Conservation (phyloP, 2,888 invertebrate genomes). For the Microctonus aethiopoides region DNA sequence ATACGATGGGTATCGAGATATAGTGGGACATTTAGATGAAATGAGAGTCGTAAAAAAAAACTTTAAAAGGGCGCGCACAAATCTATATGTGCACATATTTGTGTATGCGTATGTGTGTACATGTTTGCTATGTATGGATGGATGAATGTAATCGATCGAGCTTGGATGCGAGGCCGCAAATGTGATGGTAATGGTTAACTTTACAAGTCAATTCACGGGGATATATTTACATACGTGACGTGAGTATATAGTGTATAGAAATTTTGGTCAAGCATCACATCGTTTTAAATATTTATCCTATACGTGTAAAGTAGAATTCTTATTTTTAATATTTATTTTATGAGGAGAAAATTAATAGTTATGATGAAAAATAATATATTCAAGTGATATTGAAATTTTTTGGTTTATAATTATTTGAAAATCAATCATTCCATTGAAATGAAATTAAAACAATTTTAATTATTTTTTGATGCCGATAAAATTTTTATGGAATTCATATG, state of each 20-base stretch:
- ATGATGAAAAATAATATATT: too few species aligned
- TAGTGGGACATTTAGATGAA: neutral
- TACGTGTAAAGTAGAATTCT: neutral
- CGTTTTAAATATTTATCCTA: neutral
- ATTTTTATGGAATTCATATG: too few species aligned
- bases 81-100: neutral
- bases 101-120: neutral
- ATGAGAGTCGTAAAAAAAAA: neutral
- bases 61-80: neutral
- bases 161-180: conserved; percentile 20
- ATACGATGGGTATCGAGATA: neutral
- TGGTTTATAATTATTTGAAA: too few species aligned
- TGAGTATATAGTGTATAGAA: neutral
- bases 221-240: conserved; percentile 1
- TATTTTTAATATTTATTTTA: too few species aligned
- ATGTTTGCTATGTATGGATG: too few species aligned
- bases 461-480: too few species aligned
- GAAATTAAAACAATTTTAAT: too few species aligned
- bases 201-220: conserved; percentile 32
- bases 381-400: too few species aligned
- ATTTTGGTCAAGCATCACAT: conserved; percentile 15
- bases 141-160: conserved; percentile 22
- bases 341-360: too few species aligned
- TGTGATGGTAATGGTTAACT: conserved; percentile 11
- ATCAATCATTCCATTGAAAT: too few species aligned